Conservation (phyloP, 2,797 vertebrate genomes). For the Pseudochaenichthys georgianus region DNA sequence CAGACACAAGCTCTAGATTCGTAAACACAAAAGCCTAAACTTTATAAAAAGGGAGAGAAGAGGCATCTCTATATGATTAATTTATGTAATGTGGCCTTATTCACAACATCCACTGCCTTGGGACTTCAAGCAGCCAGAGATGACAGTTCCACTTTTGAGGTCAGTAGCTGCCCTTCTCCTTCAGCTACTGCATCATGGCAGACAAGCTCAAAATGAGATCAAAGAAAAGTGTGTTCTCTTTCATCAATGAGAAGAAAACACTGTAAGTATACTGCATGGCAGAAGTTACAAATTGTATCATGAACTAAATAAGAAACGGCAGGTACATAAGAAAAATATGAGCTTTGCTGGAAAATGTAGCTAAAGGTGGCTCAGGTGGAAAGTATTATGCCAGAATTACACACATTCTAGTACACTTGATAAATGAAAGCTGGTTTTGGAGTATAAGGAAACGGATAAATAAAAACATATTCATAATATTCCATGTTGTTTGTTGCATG, state of each 20-base stretch:
- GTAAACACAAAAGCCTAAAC: conserved; percentile 2
- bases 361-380: too few species aligned
- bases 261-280: not conserved
- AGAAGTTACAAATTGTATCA: not conserved
- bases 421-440: too few species aligned
- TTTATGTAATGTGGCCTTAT: conserved; percentile 26
- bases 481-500: too few species aligned
- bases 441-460: too few species aligned
- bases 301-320: conserved; percentile 1
- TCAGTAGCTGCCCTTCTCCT: conserved; percentile 34
- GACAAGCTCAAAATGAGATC: conserved; percentile 21
- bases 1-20: not conserved
- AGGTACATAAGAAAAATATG: not conserved
- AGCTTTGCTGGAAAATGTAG: not conserved
- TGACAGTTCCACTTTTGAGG: conserved; percentile 34
- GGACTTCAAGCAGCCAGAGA: conserved; percentile 18
- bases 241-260: not conserved
- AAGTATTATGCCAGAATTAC: too few species aligned
- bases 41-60: not conserved
- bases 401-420: too few species aligned
- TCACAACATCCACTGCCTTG: conserved; percentile 14
- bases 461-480: too few species aligned
- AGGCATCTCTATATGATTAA: not conserved
- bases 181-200: conserved; percentile 11
- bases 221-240: conserved; percentile 14